These are phyloP conservation scores for Dugesia japonica DNA, from an alignment of 2,888 invertebrate species.

Conservation along the genomic window DNA sequence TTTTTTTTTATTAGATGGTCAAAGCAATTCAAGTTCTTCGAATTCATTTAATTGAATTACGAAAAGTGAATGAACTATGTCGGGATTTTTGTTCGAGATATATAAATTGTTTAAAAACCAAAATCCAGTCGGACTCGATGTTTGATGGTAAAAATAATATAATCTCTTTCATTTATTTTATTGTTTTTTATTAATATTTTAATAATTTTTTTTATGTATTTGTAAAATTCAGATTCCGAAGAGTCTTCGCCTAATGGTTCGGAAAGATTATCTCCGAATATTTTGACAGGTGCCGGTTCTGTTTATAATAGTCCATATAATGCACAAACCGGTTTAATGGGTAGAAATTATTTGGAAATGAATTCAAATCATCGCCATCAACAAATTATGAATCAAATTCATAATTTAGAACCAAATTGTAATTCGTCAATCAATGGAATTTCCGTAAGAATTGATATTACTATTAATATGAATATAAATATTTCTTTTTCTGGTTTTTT, in stretches of 20 bases:
- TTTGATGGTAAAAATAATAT: constrained; percentile 36
- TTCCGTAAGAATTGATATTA: neutral
- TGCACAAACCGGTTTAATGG: neutral
- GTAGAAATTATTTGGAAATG: neutral
- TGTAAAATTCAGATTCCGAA: neutral
- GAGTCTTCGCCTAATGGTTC: constrained; percentile 26
- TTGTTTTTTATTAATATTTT: neutral
- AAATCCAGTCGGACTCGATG: constrained; percentile 46
- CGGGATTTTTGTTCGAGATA: constrained; percentile 83
- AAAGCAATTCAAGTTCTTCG: constrained; percentile 73
- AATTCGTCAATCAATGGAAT: neutral
- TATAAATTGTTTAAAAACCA: constrained; percentile 67
- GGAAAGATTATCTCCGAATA: constrained; percentile 17
- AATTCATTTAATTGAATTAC: constrained; percentile 74
- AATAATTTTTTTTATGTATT: too few species aligned
- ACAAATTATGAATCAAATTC: neutral
- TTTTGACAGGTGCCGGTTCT: neutral
- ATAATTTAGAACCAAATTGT: neutral
- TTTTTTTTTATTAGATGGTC: constrained; percentile 56
- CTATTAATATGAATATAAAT: too few species aligned
- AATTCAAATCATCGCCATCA: neutral
- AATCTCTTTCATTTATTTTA: neutral
- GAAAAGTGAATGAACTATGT: constrained; percentile 81
- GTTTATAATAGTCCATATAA: constrained; percentile 6
- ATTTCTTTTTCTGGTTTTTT: too few species aligned